These are phyloP conservation scores for Apis dorsata DNA, from an alignment of 1,140 invertebrate species.

Conservation along the genomic window DNA sequence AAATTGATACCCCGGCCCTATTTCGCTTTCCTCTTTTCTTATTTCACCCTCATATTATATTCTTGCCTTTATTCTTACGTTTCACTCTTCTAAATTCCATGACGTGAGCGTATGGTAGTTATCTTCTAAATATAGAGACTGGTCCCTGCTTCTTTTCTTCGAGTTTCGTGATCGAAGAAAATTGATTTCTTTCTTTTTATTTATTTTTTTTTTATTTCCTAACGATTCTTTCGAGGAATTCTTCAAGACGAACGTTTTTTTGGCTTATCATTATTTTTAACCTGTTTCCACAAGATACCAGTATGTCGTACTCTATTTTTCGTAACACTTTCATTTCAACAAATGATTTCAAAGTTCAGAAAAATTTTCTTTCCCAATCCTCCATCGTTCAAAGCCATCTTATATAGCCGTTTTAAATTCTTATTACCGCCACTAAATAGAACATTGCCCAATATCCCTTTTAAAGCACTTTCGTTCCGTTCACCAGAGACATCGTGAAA, in stretches of 20 bases:
- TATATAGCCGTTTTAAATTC: not conserved
- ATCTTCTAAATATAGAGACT: not conserved
- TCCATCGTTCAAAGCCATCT: no score
- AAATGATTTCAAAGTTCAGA: no score
- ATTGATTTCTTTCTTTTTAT: not conserved
- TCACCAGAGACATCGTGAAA: not conserved
- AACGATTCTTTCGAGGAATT: no score
- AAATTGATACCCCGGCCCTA: conserved; percentile 1
- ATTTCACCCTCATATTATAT: not conserved
- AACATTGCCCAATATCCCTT: not conserved
- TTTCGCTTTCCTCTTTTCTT: not conserved
- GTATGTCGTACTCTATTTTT: no score
- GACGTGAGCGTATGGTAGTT: not conserved
- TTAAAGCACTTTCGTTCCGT: not conserved
- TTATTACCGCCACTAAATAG: not conserved
- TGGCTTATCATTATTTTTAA: no score
- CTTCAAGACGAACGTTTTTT: no score
- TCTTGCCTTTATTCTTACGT: not conserved
- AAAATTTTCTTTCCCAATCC: no score
- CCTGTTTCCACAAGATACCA: no score
- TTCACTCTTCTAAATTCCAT: conserved; percentile 14
- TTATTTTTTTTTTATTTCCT: not conserved
- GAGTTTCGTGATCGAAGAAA: not conserved
- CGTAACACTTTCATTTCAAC: no score
- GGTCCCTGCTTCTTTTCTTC: not conserved